Percentiles rank a stretch among this genome's conserved stretches.
Conservation (phyloP, 2,113 vertebrate species). For the Trichomycterus rosablanca region DNA sequence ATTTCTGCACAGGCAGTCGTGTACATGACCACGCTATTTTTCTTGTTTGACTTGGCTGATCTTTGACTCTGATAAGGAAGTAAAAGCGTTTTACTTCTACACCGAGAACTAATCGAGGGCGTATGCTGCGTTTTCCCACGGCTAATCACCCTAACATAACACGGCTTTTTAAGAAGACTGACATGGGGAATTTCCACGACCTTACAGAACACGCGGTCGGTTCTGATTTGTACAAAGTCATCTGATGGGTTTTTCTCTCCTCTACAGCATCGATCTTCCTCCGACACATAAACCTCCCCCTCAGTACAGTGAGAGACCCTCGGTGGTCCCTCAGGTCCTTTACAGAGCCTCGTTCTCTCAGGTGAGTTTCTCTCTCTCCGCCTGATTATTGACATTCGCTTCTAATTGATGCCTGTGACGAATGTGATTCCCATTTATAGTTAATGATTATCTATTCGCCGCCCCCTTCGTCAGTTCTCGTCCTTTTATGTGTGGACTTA, state of each 20-base stretch:
- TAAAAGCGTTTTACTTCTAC: neutral
- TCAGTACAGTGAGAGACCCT: constrained; percentile 61
- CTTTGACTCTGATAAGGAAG: neutral
- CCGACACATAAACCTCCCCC: constrained; percentile 73
- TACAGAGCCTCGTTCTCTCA: constrained; percentile 67
- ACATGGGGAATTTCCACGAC: neutral
- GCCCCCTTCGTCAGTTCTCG: neutral
- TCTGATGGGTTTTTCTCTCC: constrained; percentile 8
- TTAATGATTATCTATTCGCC: neutral
- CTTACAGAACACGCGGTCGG: neutral
- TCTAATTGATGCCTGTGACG: neutral
- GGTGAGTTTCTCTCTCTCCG: constrained; percentile 44
- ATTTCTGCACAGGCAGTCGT: neutral
- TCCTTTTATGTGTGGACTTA: constrained; percentile 1
- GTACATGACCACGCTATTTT: no score
- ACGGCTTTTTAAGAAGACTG: neutral
- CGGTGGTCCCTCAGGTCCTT: constrained; percentile 57
- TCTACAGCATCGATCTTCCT: constrained; percentile 71
- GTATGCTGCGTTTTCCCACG: neutral
- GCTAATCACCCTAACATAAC: constrained; percentile 12
- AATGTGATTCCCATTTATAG: no score
- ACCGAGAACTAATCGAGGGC: neutral
- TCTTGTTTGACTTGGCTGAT: neutral
- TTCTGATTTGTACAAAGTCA: neutral
- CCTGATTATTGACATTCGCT: neutral